These are phyloP conservation scores for Leucophenga montana DNA, from an alignment of 2,888 invertebrate species.

Conservation along the genomic window DNA sequence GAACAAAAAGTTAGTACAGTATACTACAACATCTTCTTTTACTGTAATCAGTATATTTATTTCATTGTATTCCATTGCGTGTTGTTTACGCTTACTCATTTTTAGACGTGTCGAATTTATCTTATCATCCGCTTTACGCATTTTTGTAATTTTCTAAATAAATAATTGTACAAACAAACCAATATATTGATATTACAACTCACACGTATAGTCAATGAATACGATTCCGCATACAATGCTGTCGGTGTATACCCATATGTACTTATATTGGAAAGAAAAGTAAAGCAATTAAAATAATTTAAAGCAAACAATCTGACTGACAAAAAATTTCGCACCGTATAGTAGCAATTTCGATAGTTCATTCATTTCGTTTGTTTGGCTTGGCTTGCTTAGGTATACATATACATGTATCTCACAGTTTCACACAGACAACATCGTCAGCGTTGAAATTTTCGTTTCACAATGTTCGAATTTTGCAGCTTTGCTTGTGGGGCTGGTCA, in stretches of 20 bases:
- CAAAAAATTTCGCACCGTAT: constrained; percentile 2
- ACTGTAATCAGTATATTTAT: too few species aligned
- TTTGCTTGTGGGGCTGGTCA: constrained; percentile 16
- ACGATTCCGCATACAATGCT: neutral
- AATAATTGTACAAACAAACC: neutral
- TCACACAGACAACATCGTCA: neutral
- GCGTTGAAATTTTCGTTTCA: constrained; percentile 2
- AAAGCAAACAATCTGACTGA: constrained; percentile 7
- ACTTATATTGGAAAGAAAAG: too few species aligned
- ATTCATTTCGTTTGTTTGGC: neutral
- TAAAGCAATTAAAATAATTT: constrained; percentile 5
- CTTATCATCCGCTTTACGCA: neutral
- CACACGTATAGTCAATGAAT: neutral
- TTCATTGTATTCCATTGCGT: too few species aligned
- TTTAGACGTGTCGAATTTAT: neutral
- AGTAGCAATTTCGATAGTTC: neutral
- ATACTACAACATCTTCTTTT: too few species aligned
- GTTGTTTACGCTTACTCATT: too few species aligned
- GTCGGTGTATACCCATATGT: too few species aligned
- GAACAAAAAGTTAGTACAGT: too few species aligned
- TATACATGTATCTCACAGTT: neutral
- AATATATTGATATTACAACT: neutral
- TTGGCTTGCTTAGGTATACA: neutral
- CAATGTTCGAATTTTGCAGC: constrained; percentile 4
- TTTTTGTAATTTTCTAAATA: neutral